These are phyloP conservation scores for Sipunculus nudus DNA, from an alignment of 2,888 invertebrate species.

Conservation along the genomic window DNA sequence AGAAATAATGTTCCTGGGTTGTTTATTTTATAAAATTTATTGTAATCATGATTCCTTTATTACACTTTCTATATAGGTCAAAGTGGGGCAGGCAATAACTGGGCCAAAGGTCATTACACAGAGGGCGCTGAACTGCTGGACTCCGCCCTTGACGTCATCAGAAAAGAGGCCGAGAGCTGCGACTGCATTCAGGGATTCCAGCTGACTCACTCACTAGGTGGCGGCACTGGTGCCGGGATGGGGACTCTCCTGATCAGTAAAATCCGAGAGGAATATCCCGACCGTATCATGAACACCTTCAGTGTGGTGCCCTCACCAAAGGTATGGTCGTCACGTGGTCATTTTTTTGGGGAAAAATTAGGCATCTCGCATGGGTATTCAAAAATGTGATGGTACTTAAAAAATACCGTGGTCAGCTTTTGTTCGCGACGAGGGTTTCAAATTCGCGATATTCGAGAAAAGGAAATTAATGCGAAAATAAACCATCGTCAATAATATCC, in stretches of 20 bases:
- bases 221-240: conserved; percentile 87
- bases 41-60: no score
- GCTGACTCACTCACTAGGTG: conserved; percentile 76
- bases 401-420: no score
- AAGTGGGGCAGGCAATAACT: conserved; percentile 82
- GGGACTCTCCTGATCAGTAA: conserved; percentile 92
- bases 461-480: no score
- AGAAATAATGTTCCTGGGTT: no score
- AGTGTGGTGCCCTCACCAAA: conserved; percentile 90
- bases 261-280: conserved; percentile 97
- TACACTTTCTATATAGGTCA: conserved; percentile 82
- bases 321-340: conserved; percentile 46
- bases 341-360: no score
- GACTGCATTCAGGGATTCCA: conserved; percentile 65
- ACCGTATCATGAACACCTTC: conserved; percentile 98
- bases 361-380: no score
- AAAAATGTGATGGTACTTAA: no score
- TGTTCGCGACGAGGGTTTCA: no score
- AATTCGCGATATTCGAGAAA: no score
- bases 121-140: conserved; percentile 88
- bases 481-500: no score
- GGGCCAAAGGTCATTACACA: conserved; percentile 92
- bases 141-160: conserved; percentile 63
- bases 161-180: conserved; percentile 63
- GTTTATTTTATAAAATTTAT: no score